phyloP scores from a whole-genome alignment of 2,797 vertebrate species.

The Chlorospingus semifuscus region DNA sequence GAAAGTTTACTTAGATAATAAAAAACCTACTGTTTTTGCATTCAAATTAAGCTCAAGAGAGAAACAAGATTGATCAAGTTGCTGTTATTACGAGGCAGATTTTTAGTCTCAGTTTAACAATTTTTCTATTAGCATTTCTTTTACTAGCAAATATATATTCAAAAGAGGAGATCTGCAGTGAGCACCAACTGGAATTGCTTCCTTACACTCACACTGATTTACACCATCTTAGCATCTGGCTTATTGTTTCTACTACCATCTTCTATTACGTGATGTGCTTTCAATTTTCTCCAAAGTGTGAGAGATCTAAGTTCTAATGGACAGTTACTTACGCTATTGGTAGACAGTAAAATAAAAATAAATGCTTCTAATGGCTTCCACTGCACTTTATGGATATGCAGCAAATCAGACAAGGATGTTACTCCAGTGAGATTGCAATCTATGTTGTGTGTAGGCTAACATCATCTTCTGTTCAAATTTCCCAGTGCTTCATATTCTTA shows the following conservation, averaged over 20 bases:
- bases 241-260: conserved; percentile 15
- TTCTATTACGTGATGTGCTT: neutral
- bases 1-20: conserved; percentile 16
- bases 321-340: neutral
- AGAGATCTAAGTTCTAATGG: neutral
- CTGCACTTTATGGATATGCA: neutral
- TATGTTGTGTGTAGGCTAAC: neutral
- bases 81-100: neutral
- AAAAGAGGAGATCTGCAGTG: neutral
- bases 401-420: neutral
- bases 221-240: conserved; percentile 10
- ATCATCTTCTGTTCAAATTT: neutral
- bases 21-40: neutral
- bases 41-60: neutral
- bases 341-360: conserved; percentile 14
- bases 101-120: conserved; percentile 4
- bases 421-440: neutral
- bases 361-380: neutral
- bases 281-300: conserved; percentile 1
- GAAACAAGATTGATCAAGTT: neutral
- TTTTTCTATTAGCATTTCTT: neutral
- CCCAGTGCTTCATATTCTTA: neutral
- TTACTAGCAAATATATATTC: neutral
- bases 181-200: neutral
- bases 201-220: neutral